Base-by-base conservation (phyloP, 2,113 vertebrate species). In the Microtus montanus region DNA sequence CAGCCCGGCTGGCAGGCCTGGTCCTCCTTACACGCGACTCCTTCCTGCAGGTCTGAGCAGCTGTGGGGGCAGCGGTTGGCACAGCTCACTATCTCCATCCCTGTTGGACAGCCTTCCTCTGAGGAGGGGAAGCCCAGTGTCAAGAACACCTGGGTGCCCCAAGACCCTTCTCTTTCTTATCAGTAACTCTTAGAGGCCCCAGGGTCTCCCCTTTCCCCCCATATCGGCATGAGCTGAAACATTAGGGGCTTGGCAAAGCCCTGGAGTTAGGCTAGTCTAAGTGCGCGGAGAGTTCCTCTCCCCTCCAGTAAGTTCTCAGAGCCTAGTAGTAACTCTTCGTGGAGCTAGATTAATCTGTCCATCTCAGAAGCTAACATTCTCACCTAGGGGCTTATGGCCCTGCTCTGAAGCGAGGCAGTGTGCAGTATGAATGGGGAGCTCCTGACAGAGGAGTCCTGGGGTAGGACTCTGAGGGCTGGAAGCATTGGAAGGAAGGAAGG, bases 31-130 rank as follows among this genome's bases (percentile, higher is more conserved):
- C 99, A 99, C 96, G 96, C 86, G 0, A 99, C 98, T 75, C 99
- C 99, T 96, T 99, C 98, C 98, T 99, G 99, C 28, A 99, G 98
- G 94, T 99, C 99, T 8, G 98, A 98, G 98, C 99, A 99, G 90
- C 97, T 98, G 95, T 98, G 98, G 0, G 99, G 99, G 93, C 99
- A 99, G 78, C 96, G 97, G 95, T 98, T 99, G 97, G 99, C 99
- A 96, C 99, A 99, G 38, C 85, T 75, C 66, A 98, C 98, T 68
- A 98, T 95, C 94, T 98, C 98, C 98, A 99, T 99, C 38, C 98
- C 98, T 0, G 96, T 82, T 0, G 99, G 99, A 96, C 99, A 99
- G 15, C 98, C 96, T 20, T 96, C 97, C 91, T 98, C 98, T 98
- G 85, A 33, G 30, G 64, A 5, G 26, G 4, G 8, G 47, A 68